phyloP scores from a whole-genome alignment of 2,888 invertebrate species.

The Acleris laterana region DNA sequence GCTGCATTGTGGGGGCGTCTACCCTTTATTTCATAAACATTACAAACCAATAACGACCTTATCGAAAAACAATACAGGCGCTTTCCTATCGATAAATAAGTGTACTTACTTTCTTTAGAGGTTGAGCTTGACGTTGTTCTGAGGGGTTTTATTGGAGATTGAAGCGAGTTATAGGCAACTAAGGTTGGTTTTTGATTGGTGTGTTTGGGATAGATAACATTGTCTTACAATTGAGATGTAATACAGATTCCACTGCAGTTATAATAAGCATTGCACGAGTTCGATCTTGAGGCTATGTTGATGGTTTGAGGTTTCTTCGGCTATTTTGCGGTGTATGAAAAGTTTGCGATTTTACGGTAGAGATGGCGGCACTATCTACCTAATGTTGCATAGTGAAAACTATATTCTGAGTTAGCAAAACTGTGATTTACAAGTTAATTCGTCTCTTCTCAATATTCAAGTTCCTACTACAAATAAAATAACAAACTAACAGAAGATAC shows the following conservation, averaged over 20 bases:
- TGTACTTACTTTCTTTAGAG: conserved; percentile 42
- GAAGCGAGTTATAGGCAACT: conserved; percentile 36
- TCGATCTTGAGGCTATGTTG: conserved; percentile 27
- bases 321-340: background rate
- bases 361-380: too few relatives aligned
- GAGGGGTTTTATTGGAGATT: conserved; percentile 42
- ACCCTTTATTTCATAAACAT: conserved; percentile 65
- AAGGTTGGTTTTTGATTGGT: conserved; percentile 48
- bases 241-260: conserved; percentile 55
- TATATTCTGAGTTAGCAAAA: too few relatives aligned
- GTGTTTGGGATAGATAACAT: conserved; percentile 62
- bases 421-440: too few relatives aligned
- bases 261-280: conserved; percentile 67
- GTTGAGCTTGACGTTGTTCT: background rate
- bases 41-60: conserved; percentile 49
- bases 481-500: too few relatives aligned
- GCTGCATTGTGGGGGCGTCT: conserved; percentile 64
- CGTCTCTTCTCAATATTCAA: too few relatives aligned
- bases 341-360: too few relatives aligned
- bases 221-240: conserved; percentile 78
- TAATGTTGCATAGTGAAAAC: too few relatives aligned
- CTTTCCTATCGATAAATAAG: conserved; percentile 42
- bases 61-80: conserved; percentile 44
- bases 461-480: too few relatives aligned
- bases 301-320: background rate